These are phyloP conservation scores for Fratercula arctica DNA, from an alignment of 2,797 vertebrate species.

Conservation along the genomic window DNA sequence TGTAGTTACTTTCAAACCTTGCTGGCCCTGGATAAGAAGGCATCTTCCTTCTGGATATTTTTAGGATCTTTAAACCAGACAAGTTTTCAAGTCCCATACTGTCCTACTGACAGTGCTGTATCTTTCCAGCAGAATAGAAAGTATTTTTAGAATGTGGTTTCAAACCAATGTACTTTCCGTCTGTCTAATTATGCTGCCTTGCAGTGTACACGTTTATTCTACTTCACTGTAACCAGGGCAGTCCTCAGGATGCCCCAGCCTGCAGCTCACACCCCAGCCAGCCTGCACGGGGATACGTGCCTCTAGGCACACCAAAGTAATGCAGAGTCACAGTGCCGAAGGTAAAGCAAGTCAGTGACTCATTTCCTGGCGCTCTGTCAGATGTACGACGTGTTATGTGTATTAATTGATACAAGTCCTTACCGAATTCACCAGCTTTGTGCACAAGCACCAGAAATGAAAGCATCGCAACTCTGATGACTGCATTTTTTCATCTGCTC, in stretches of 20 bases:
- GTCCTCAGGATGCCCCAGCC: not conserved
- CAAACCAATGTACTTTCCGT: not conserved
- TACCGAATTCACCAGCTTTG: not conserved
- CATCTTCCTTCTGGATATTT: not conserved
- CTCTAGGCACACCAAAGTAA: not conserved
- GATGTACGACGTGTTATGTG: fast-evolving
- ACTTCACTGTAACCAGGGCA: not conserved
- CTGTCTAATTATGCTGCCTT: not conserved
- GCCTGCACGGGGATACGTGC: fast-evolving
- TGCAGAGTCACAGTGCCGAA: not conserved
- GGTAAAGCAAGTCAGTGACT: not conserved
- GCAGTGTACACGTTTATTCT: not conserved
- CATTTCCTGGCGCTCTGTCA: not conserved
- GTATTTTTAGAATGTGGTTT: not conserved
- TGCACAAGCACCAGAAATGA: not conserved
- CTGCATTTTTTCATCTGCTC: not conserved
- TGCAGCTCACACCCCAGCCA: not conserved
- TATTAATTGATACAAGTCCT: not conserved
- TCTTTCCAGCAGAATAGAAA: not conserved
- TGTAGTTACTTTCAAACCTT: not conserved
- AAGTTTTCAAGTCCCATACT: not conserved
- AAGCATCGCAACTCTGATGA: not conserved
- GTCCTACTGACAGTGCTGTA: not conserved
- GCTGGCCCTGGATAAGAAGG: not conserved
- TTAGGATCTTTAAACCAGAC: not conserved